phyloP scores from a whole-genome alignment of 2,888 invertebrate species.

The Mimachlamys varia region DNA sequence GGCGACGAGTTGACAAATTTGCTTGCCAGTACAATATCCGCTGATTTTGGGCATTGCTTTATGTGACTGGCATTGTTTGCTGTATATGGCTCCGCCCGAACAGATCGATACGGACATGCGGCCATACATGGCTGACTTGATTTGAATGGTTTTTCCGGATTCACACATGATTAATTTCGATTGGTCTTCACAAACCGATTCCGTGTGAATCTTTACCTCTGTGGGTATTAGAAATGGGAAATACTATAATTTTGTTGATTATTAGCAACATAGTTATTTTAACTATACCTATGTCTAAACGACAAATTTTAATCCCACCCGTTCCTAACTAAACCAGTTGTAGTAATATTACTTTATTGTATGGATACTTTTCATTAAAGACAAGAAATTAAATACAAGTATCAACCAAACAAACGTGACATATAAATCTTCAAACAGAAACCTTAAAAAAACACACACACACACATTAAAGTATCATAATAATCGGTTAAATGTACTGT shows the following conservation, averaged over 20 bases:
- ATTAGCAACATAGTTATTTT: no score
- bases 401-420: no score
- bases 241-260: background rate
- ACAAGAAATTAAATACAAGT: no score
- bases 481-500: no score
- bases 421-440: no score
- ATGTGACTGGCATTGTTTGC: conserved; percentile 21
- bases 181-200: conserved; percentile 40
- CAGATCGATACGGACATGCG: background rate
- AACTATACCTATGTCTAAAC: no score
- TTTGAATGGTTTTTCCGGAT: background rate
- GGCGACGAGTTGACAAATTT: conserved; percentile 36
- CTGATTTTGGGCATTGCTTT: conserved; percentile 36
- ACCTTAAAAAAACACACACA: no score
- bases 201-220: background rate
- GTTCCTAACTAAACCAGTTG: no score
- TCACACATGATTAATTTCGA: conserved; percentile 34
- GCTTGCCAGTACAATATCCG: conserved; percentile 39
- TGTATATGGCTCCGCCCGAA: background rate
- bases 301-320: no score
- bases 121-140: conserved; percentile 42
- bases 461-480: no score
- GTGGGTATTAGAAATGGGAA: background rate
- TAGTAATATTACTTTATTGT: no score
- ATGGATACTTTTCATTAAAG: no score